Base-by-base conservation (phyloP, 2,797 vertebrate species). In the Mycteria americana region DNA sequence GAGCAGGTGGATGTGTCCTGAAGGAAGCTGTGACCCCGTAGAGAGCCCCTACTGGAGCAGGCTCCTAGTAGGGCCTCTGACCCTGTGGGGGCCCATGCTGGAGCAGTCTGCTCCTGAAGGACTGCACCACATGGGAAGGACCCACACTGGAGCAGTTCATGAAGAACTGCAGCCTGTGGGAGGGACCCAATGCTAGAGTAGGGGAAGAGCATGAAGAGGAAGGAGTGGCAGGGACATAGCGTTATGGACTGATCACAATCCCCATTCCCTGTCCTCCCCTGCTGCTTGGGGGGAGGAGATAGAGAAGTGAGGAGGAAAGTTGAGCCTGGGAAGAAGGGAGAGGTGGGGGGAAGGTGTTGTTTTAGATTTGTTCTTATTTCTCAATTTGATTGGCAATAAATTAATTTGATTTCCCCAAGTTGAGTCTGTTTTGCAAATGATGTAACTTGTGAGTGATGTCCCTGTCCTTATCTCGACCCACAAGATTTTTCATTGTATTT, bases 321-420 rank as follows among this genome's bases (percentile, higher is more conserved):
- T 46, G 25, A 64, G 64, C 22, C 27, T 74, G 7, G 25, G 17
- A 70, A 85, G 63, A 81, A 76, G 24, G 8, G 6, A 48, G 7
- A 3, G 0, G 9, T 56, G 39, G 23, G 7, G 3, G 8, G 4
- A 78, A 69, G 8, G 4, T 31, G 24, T 3, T 74, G 11, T 1
- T 57, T 62, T 63, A 65, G 11, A 51, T 48, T 77, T 68, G 8
- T 15, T 67, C 25, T 88, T 62, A 39, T 62, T 85, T 59, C 14
- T 54, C 35, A 22, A 60, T 73, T 46, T 81, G 7, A 54, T 19
- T 76, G 25, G 4, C 17, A 67, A 51, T 33, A 46, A 74, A 85
- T 18, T 65, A 46, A 39, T 14, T 33, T 18, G 11, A 73, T 77
- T 85, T 88, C 22, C 54, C 4, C 23, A 67, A 63, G 10, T 43